Evolutionary conservation across 2,797 vertebrate species (phyloP), one percentile per base, ranked within the genome.

Genomic region (Xerus rutilus): DNA sequence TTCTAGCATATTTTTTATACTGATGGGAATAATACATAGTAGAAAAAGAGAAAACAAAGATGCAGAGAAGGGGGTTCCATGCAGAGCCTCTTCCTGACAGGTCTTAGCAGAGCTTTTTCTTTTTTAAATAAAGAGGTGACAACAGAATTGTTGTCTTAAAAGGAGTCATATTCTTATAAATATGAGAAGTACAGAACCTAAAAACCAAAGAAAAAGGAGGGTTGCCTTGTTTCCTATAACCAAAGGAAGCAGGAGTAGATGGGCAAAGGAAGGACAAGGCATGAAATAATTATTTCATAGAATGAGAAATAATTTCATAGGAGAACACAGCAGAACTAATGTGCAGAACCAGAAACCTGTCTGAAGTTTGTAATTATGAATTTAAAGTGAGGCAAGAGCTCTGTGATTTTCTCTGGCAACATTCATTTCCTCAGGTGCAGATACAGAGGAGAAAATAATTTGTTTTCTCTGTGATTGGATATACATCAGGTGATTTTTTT

Each of bases 241-340:
- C 3, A 5, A 25, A 28, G 49, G 85, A 94, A 85, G 70, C 39
- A 86, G 43, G 25, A 89, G 14, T 70, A 84, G 43, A 73, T 35
- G 67, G 17, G n/a, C n/a, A 8, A 1, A 76, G 15, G 57, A 15
- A 79, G 73, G 52, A 92, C 43, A 79, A 76, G 23, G 45, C 82
- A 5, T 93, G 62, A 96, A 96, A 89, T 78, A 78, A 90, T 91
- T 62, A 82, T 74, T 94, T 93, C 73, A 73, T 17, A 92, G 32
- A 84, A 23, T 78, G 77, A 96, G 45, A 94, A 95, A 92, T 67
- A 67, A 84, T 82, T 69, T 87, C 35, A 77, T 47, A 81, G 54
- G 21, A 92, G 94, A 97, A 93, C 82, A 91, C 39, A 86, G 57
- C 70, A 91, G 65, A 95, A 96, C 62, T 52, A 77, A 87, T 21